Conservation (phyloP, 1,140 invertebrate species). For the Zeugodacus cucurbitae region DNA sequence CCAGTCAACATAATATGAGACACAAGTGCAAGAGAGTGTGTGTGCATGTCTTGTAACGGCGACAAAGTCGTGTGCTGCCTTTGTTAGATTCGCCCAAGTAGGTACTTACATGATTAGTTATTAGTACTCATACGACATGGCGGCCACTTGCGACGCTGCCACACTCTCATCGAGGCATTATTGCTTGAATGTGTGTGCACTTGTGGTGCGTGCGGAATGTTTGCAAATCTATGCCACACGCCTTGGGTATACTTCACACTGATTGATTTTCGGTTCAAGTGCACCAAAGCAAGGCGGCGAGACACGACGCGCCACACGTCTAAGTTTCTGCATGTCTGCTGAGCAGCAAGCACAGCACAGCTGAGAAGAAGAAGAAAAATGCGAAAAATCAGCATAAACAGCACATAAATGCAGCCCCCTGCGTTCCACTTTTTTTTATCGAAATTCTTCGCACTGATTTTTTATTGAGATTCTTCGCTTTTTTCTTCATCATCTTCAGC, state of each 20-base stretch:
- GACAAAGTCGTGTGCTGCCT: background rate
- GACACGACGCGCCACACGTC: background rate
- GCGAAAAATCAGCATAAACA: background rate
- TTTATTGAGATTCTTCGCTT: background rate
- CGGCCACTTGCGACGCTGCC: background rate
- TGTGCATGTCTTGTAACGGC: background rate
- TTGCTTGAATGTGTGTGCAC: background rate
- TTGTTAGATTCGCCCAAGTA: background rate
- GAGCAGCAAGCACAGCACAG: background rate
- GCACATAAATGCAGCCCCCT: background rate
- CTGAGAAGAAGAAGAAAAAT: background rate
- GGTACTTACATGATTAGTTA: background rate
- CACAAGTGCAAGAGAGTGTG: background rate
- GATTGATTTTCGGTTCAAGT: constrained; percentile 15
- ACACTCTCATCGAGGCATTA: background rate
- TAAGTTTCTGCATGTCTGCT: background rate
- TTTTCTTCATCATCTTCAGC: background rate
- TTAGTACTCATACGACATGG: background rate
- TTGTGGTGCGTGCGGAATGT: background rate
- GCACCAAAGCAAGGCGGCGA: background rate
- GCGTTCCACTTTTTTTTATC: no score
- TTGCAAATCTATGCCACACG: background rate
- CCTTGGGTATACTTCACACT: background rate
- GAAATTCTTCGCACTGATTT: background rate
- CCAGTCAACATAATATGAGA: background rate